These are phyloP conservation scores for Colostygia pectinataria DNA, from an alignment of 2,888 invertebrate species.

Conservation along the genomic window DNA sequence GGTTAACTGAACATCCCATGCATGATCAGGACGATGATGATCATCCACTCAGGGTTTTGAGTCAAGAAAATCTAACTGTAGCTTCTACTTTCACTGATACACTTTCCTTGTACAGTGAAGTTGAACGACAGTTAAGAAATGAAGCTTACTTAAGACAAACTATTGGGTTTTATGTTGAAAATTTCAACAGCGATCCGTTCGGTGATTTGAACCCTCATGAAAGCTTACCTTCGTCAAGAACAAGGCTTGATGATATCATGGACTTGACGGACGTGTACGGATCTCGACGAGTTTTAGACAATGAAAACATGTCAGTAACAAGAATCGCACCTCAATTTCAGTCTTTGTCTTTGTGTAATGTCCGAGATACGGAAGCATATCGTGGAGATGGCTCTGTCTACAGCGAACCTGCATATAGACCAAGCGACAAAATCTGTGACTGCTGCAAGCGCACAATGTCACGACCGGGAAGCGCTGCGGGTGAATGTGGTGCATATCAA, in stretches of 20 bases:
- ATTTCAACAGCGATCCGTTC: slow-evolving; percentile 64
- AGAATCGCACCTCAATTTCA: slow-evolving; percentile 86
- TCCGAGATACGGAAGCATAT: slow-evolving; percentile 86
- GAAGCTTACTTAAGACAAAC: slow-evolving; percentile 83
- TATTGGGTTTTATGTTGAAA: slow-evolving; percentile 81
- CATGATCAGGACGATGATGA: slow-evolving; percentile 89
- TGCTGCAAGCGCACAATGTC: slow-evolving; percentile 88
- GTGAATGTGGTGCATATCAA: slow-evolving; percentile 85
- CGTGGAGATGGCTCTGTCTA: slow-evolving; percentile 91
- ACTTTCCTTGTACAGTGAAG: slow-evolving; percentile 85
- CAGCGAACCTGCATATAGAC: slow-evolving; percentile 91
- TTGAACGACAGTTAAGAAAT: slow-evolving; percentile 85
- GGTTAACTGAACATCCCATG: slow-evolving; percentile 86
- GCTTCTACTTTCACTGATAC: slow-evolving; percentile 95
- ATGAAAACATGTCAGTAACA: slow-evolving; percentile 80
- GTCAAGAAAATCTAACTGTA: slow-evolving; percentile 95
- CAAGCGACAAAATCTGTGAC: slow-evolving; percentile 89
- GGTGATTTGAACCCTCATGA: slow-evolving; percentile 74
- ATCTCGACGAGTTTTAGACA: slow-evolving; percentile 89
- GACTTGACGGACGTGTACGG: slow-evolving; percentile 92
- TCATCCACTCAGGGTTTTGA: slow-evolving; percentile 93
- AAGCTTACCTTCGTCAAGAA: slow-evolving; percentile 70
- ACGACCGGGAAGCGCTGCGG: slow-evolving; percentile 86
- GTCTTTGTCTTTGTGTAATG: slow-evolving; percentile 87
- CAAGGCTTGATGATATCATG: slow-evolving; percentile 91